Evolutionary conservation across 1,140 invertebrate genomes (phyloP).

Genomic region (Alviniconcha marisindica): DNA sequence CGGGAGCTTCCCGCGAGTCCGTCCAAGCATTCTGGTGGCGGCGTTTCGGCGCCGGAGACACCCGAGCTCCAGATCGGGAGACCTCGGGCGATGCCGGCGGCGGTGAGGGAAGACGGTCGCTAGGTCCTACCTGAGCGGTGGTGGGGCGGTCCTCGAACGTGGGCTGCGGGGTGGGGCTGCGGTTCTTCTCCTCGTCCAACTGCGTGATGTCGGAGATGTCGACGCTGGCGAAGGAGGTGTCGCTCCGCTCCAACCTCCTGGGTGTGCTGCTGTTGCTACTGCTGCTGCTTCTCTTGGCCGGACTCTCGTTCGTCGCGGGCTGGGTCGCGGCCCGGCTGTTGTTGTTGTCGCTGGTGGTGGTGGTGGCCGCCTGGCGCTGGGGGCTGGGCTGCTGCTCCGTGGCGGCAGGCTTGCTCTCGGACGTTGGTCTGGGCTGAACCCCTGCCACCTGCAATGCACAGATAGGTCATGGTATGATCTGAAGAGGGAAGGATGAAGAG

Average conservation of each 20-base stretch:
- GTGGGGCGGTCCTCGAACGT: conserved; percentile 1
- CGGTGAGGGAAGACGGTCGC: background rate
- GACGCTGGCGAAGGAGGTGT: conserved; percentile 30
- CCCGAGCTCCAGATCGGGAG: too few species aligned
- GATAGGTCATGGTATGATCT: too few species aligned
- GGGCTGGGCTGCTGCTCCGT: background rate
- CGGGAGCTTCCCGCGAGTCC: background rate
- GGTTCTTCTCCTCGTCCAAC: conserved; percentile 27
- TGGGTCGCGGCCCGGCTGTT: background rate
- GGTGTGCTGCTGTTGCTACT: background rate
- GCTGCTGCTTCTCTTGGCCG: background rate
- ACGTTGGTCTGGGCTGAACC: background rate
- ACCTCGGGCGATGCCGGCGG: too few species aligned
- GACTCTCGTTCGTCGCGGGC: background rate
- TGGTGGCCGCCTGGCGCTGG: too few species aligned
- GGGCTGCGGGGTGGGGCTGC: conserved; percentile 28
- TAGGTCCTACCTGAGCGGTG: background rate
- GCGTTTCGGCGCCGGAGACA: too few species aligned
- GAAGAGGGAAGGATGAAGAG: too few species aligned
- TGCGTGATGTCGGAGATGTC: conserved; percentile 38
- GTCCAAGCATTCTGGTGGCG: background rate
- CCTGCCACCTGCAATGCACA: background rate
- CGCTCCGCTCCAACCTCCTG: conserved; percentile 18
- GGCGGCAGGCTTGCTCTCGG: background rate
- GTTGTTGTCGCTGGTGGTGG: background rate